Evolutionary conservation across 2,797 vertebrate species (phyloP).

Genomic region (Anguilla anguilla): DNA sequence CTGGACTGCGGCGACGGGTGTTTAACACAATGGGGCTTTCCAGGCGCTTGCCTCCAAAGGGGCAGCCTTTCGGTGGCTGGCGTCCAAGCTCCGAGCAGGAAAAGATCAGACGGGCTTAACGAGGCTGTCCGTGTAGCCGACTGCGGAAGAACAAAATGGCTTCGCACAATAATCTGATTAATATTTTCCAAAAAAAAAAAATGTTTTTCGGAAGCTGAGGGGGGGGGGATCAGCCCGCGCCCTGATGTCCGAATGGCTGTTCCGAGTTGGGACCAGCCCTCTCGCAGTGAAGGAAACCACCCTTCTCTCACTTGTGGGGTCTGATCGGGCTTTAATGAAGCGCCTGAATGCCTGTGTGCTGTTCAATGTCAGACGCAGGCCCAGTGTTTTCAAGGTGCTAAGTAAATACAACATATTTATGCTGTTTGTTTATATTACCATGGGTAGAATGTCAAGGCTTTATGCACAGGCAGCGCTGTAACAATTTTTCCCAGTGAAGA

Average conservation of each 20-base stretch:
- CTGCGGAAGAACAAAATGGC: constrained; percentile 22
- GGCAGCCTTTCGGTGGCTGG: neutral
- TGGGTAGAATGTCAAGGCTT: neutral
- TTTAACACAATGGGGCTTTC: neutral
- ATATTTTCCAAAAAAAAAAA: neutral
- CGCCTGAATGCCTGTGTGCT: neutral
- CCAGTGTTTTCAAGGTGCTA: neutral
- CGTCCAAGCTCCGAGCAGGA: neutral
- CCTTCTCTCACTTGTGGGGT: neutral
- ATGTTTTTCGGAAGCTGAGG: constrained; percentile 19
- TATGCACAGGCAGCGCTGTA: neutral
- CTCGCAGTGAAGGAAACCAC: neutral
- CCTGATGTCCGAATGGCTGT: neutral
- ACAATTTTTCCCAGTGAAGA: no score
- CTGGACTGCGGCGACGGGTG: neutral
- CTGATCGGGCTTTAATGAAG: neutral
- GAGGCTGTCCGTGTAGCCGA: constrained; percentile 21
- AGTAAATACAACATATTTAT: neutral
- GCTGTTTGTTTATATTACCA: neutral
- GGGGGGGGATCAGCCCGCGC: no score
- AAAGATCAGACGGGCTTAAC: constrained; percentile 17
- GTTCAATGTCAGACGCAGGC: neutral
- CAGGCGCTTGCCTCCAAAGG: neutral
- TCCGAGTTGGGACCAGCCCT: neutral
- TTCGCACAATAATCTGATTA: constrained; percentile 22